Base-by-base conservation (phyloP, 1,140 invertebrate genomes). In the Mya arenaria region DNA sequence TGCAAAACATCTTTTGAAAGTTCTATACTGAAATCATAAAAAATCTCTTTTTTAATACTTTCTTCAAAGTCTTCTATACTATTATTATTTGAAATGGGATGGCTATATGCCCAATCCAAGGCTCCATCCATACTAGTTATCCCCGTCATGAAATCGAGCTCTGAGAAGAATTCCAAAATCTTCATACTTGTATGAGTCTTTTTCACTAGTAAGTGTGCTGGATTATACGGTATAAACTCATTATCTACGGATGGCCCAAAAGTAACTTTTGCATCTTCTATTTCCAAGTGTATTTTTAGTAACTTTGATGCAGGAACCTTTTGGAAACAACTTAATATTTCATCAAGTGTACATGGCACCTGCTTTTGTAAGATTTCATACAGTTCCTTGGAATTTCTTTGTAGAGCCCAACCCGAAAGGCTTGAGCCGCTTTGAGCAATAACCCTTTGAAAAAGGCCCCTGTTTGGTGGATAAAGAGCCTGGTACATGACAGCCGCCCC, bases 391-490 rank as follows among this genome's bases (percentile, higher is more conserved):
- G 62, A 52, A 1, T 79, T 41, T 28, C 41, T 63, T 30, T 68
- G 41, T 8, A 69, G 15, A 36, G 75, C 75, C 75, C 75, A 79
- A 32, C 39, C 36, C n/a, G 75, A 37, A 34, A 68, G 39, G n/a
- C 36, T 32, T 8, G 36, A 55, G 25, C 87, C 86, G 60, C 87
- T 87, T 66, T 87, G 79, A 25, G 80, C 52, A 19, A 89, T 87
- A 0, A 81, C 66, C 58, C 86, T 60, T 37, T 86, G 78, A 72
- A 89, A 82, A 17, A 84, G 34, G 0, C 79, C 79, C 28, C 68
- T 36, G 32, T 82, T 79, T 13, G 10, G 34, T 13, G 83, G 79
- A 19, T 32, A n/a, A 8, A 84, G 8, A 0, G 71, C 52, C 25
- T 79, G 78, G 39, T 79, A 74, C 17, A 66, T 60, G 1, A 83